A percentile compares a stretch with the other conserved stretches of the same genome.
Conservation (phyloP, 1,140 invertebrate species). For the Rhagoletis pomonella region DNA sequence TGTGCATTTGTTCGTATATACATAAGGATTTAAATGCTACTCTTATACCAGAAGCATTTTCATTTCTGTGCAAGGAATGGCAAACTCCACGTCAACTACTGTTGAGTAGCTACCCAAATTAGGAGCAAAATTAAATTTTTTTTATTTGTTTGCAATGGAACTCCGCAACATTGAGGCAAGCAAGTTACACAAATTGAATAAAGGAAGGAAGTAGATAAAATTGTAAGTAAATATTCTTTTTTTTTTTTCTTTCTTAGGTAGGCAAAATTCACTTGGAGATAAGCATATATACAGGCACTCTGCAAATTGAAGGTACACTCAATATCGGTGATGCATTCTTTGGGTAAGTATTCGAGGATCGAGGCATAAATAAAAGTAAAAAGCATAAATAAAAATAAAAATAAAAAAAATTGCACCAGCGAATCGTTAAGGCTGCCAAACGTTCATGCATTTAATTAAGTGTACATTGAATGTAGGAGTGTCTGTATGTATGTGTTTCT, state of each 20-base stretch:
- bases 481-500: background rate
- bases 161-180: background rate
- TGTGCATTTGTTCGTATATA: background rate
- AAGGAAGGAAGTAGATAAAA: slow-evolving; percentile 38
- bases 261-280: background rate
- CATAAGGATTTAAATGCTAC: too few relatives aligned
- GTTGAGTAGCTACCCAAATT: background rate
- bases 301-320: background rate
- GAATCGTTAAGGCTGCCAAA: background rate
- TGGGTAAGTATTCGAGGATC: background rate
- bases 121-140: background rate
- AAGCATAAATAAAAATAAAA: background rate
- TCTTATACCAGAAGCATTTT: background rate
- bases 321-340: background rate
- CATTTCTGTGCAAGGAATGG: background rate
- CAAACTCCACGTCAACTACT: background rate
- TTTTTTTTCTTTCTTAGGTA: background rate
- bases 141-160: background rate
- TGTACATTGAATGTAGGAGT: background rate
- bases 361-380: background rate
- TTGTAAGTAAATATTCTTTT: background rate
- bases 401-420: background rate
- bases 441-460: too few relatives aligned
- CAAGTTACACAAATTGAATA: background rate
- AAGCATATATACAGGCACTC: background rate